These are phyloP conservation scores for Cerastis rubricosa DNA, from an alignment of 2,888 invertebrate genomes.

Conservation along the genomic window DNA sequence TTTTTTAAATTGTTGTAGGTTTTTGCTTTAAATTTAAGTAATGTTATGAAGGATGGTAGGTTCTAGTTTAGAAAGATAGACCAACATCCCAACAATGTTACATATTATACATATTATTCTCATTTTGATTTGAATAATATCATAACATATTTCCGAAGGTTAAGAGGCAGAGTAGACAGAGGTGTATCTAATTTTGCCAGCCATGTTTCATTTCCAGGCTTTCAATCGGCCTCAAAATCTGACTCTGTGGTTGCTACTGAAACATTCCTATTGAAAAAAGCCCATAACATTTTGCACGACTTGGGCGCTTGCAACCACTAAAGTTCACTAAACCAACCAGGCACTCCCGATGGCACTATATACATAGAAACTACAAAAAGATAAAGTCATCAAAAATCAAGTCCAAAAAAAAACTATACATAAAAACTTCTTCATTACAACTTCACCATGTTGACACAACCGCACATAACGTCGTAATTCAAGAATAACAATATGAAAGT, in stretches of 20 bases:
- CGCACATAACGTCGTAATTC: conserved; percentile 47
- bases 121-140: neutral
- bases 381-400: neutral
- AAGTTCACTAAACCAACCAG: neutral
- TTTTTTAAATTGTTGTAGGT: neutral
- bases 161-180: neutral
- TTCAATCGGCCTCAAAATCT: neutral
- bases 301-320: neutral
- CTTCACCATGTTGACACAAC: conserved; percentile 30
- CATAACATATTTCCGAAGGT: neutral
- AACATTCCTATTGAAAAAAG: neutral
- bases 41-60: neutral
- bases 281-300: neutral
- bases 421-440: conserved; percentile 44
- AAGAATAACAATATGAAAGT: conserved; percentile 64
- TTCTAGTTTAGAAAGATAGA: neutral
- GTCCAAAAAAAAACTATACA: neutral
- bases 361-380: neutral
- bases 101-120: too few relatives aligned
- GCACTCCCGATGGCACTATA: neutral
- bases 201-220: neutral
- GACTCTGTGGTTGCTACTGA: neutral
- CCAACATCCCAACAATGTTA: neutral
- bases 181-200: neutral
- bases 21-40: neutral